Percentiles rank a stretch among this genome's conserved stretches.
phyloP scores from a whole-genome alignment of 2,797 vertebrate species.

The Lemur catta region DNA sequence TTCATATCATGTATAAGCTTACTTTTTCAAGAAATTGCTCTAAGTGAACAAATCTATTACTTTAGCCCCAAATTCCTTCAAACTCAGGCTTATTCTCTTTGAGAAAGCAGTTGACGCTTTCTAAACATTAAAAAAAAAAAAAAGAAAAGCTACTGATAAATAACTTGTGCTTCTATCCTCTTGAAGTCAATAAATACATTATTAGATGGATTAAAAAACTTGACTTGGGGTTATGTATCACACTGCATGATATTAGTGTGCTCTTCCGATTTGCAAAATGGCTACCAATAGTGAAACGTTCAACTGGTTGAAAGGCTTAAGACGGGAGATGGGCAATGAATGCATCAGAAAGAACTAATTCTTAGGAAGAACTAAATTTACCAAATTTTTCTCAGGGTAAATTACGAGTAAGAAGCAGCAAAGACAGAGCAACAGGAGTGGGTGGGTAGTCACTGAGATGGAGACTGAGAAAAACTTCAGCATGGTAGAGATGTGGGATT shows the following conservation, averaged over 20 bases:
- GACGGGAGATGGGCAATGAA: conserved; percentile 61
- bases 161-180: neutral
- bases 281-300: conserved; percentile 49
- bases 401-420: neutral
- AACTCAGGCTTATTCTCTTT: neutral
- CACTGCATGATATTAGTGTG: neutral
- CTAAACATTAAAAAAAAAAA: neutral
- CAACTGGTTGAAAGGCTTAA: conserved; percentile 50
- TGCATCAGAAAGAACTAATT: conserved; percentile 61
- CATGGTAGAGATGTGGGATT: neutral
- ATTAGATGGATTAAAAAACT: neutral
- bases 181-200: conserved; percentile 31
- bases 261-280: conserved; percentile 32
- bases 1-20: too few relatives aligned
- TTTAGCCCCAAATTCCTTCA: neutral
- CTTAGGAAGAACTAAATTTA: neutral
- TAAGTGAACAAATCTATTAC: too few relatives aligned
- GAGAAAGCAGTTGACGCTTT: neutral
- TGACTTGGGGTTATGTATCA: neutral
- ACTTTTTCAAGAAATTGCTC: too few relatives aligned
- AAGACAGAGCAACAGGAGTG: neutral
- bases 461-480: neutral
- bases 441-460: neutral
- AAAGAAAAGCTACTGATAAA: neutral
- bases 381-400: neutral